Evolutionary conservation across 2,888 invertebrate genomes (phyloP), one percentile per base, ranked within the genome.

Genomic region (Acanthoscelides obtectus): DNA sequence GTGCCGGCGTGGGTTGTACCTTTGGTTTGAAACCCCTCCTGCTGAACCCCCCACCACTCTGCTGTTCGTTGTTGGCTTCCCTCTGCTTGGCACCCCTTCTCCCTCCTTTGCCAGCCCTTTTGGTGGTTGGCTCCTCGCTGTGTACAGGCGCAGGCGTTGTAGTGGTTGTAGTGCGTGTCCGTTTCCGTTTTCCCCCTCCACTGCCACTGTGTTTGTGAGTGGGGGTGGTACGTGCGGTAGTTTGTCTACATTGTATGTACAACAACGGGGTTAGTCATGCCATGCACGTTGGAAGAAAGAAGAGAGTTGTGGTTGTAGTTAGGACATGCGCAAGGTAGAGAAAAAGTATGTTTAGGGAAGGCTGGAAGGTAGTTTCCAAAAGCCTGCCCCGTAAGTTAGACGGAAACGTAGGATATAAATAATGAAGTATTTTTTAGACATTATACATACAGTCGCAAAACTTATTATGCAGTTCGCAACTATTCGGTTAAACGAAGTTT

Each of bases 21-120:
- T 91, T 92, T 4, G 93, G 92, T 76, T 93, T 91, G 83, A 91
- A 94, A 25, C 91, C 89, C 73, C 90, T 88, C 76, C 92, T 80
- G 78, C 81, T 85, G 45, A 84, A 79, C 84, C 86, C 83, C 81
- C 85, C 74, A 12, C 73, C 71, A 22, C 45, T 22, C 5, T 86
- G 2, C 86, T 85, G 64, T 75, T 69, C 70, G 69, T 85, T 2
- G 87, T 86, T 45, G 77, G 68, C 72, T 68, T 73, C 77, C 69
- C 72, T 72, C 69, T 81, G 83, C 76, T 84, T 84, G 70, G 81
- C 83, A 72, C 80, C 79, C 65, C 75, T 71, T 69, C 88, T 87
- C 66, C 85, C 83, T 76, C 86, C 87, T 77, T 91, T 87, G 81
- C 89, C 88, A 75, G 88, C 88, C 63, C 76, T 71, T 45, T 80